A percentile compares a stretch with the other conserved stretches of the same genome.
phyloP scores from a whole-genome alignment of 1,140 invertebrate genomes.

The Drosophila arizonae region DNA sequence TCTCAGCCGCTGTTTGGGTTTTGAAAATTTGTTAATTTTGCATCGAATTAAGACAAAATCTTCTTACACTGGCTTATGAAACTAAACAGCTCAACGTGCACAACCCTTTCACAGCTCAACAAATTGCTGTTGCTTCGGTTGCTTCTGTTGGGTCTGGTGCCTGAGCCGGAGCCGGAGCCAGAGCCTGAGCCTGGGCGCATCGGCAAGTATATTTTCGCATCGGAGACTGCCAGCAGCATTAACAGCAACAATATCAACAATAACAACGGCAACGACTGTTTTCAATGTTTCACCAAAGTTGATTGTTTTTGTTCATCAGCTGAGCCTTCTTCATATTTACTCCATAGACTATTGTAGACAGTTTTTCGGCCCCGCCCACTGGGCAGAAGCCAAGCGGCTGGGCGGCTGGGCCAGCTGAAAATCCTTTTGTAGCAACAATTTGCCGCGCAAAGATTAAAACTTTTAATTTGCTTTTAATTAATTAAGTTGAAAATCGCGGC shows the following conservation, averaged over 20 bases:
- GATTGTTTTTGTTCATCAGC: slow-evolving; percentile 79
- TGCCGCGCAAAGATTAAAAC: slow-evolving; percentile 75
- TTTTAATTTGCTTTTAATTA: slow-evolving; percentile 82
- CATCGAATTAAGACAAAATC: slow-evolving; percentile 75
- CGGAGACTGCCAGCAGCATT: slow-evolving; percentile 35
- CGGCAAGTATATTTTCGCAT: slow-evolving; percentile 70
- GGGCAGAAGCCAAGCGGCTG: not conserved
- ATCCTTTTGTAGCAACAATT: slow-evolving; percentile 68
- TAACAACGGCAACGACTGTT: slow-evolving; percentile 27
- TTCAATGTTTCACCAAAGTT: slow-evolving; percentile 58
- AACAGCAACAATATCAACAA: too few relatives aligned
- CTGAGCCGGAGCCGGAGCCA: not conserved
- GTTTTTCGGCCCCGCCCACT: slow-evolving; percentile 25
- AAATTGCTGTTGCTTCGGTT: slow-evolving; percentile 32
- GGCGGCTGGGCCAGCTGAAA: slow-evolving; percentile 31
- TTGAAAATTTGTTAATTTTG: slow-evolving; percentile 74
- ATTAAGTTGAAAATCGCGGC: slow-evolving; percentile 80
- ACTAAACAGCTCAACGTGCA: slow-evolving; percentile 45
- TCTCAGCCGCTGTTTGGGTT: slow-evolving; percentile 68
- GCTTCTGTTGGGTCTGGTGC: slow-evolving; percentile 11
- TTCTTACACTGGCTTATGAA: slow-evolving; percentile 74
- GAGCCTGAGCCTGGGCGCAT: slow-evolving; percentile 4
- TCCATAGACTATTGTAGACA: slow-evolving; percentile 46
- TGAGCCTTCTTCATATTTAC: slow-evolving; percentile 40
- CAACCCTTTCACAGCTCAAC: slow-evolving; percentile 22